phyloP scores from a whole-genome alignment of 2,113 vertebrate species.

The Eclectus roratus region DNA sequence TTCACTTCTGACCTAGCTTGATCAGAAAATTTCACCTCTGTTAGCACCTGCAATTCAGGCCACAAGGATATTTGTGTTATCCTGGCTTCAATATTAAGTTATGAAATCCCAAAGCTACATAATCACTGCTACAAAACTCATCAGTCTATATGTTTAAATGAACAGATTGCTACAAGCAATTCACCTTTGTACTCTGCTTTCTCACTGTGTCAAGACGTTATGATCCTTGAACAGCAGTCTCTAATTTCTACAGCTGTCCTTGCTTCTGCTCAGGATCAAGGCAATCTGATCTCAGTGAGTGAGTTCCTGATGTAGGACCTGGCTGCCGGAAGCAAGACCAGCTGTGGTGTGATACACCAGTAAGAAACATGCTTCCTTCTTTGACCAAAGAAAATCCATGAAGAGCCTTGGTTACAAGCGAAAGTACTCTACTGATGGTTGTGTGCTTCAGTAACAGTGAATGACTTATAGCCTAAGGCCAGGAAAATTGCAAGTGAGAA shows the following conservation, averaged over 20 bases:
- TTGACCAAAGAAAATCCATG: neutral
- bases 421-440: neutral
- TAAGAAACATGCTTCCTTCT: neutral
- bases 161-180: neutral
- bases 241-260: neutral
- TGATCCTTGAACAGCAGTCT: neutral
- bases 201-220: neutral
- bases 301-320: neutral
- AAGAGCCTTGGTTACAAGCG: neutral
- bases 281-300: neutral
- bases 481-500: neutral
- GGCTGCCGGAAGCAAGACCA: neutral
- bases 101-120: neutral
- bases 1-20: neutral
- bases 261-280: neutral
- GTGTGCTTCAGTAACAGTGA: neutral
- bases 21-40: neutral
- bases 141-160: neutral
- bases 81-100: neutral
- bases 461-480: neutral
- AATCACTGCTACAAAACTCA: neutral
- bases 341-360: neutral
- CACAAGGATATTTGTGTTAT: neutral
- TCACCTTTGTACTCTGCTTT: neutral
- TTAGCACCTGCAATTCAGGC: neutral